A percentile compares a stretch with the other conserved stretches of the same genome.
These are phyloP conservation scores for Drosophila maculinotata DNA, from an alignment of 2,888 invertebrate genomes.

Conservation along the genomic window DNA sequence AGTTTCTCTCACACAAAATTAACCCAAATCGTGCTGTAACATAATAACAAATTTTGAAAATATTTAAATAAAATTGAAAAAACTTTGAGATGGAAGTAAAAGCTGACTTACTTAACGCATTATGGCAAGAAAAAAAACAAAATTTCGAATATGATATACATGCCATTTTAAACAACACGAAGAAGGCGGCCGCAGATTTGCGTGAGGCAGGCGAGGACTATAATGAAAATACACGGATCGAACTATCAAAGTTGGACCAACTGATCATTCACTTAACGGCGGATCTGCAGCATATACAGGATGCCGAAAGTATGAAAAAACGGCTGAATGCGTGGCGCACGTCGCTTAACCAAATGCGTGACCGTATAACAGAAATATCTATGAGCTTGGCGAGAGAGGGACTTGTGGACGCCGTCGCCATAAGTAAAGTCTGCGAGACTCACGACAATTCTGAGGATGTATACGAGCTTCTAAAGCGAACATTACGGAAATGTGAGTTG, in stretches of 20 bases:
- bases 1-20: too few species aligned
- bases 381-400: constrained; percentile 89
- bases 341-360: constrained; percentile 87
- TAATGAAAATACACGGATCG: constrained; percentile 72
- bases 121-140: constrained; percentile 27
- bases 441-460: constrained; percentile 73
- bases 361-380: constrained; percentile 85
- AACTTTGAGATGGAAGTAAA: too few species aligned
- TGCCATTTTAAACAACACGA: constrained; percentile 17
- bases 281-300: constrained; percentile 86
- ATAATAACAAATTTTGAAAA: too few species aligned
- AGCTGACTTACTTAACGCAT: too few species aligned
- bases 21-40: too few species aligned
- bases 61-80: too few species aligned
- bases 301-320: constrained; percentile 85
- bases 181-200: constrained; percentile 11
- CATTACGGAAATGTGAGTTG: constrained; percentile 90
- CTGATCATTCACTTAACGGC: constrained; percentile 87
- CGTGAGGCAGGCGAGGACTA: background rate
- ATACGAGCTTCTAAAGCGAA: constrained; percentile 86
- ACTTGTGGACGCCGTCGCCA: constrained; percentile 8
- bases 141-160: constrained; percentile 26
- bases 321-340: constrained; percentile 87
- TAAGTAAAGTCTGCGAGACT: constrained; percentile 37
- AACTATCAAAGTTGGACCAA: constrained; percentile 87